Base-by-base conservation (phyloP, 2,888 invertebrate genomes). In the Lysandra bellargus region DNA sequence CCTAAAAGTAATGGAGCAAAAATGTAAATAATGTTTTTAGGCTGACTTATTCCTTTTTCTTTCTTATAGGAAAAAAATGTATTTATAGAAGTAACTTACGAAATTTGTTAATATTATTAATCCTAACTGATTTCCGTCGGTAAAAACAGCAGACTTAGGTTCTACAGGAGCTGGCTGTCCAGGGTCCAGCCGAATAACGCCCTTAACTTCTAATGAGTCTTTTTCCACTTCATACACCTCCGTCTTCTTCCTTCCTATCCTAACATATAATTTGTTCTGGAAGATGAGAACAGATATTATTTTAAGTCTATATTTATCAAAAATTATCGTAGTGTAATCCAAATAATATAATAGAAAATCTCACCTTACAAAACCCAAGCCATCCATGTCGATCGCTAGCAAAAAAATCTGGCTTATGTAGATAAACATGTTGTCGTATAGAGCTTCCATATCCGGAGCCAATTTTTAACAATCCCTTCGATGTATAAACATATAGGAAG, bases 371-470 rank as follows among this genome's bases (percentile, higher is more conserved):
- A 94, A 96, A 98, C 37, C 98, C 98, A 82, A 99, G 94, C 97
- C 97, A 98, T 78, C 98, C 98, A 83, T 95, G 96, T 77, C 96
- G 95, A 86, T 98, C 98, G 82, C 96, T 96, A 7, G 97, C 96
- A 88, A 98, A 98, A 88, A 98, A 97, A 81, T 93, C 91, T 44
- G 97, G 96, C 89, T 98, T 98, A 88, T 97, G 96, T 82, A 96
- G 94, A 88, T 98, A 98, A 37, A 98, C 95, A 86, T 98, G 97
- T n/a, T 98, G 99, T 90, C 97, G 97, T 83, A 98, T 96, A 7
- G 99, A 98, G 82, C 98, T 98, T 78, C 98, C 98, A 88, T 98
- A 98, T 7, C 99, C 99, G 78, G 99, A 98, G 30, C 99, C 99
- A 82, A 99, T 96, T 95, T 99, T 99, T 82, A 98, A 95, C 75